Percentiles rank a stretch among this genome's conserved stretches.
Evolutionary conservation across 2,113 vertebrate genomes (phyloP).

Genomic region (Suncus etruscus): DNA sequence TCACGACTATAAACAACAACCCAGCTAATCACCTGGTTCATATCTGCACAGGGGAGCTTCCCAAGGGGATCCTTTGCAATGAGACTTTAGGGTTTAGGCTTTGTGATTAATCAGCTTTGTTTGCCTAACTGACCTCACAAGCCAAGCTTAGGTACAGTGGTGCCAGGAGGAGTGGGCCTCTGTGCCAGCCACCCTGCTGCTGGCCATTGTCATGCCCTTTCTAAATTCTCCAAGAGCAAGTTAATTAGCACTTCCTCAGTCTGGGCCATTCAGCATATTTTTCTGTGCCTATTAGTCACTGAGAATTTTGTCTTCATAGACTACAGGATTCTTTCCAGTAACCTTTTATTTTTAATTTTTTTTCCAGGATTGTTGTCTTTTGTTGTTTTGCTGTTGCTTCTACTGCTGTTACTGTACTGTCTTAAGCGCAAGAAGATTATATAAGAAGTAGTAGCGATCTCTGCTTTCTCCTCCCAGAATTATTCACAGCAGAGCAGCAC

Average conservation of each 20-base stretch:
- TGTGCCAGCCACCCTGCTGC: no score
- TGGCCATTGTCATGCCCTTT: background rate
- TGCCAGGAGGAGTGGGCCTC: background rate
- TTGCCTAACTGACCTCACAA: background rate
- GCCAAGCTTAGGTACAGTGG: no score
- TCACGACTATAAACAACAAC: background rate
- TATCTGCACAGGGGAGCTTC: background rate
- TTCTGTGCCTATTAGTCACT: background rate
- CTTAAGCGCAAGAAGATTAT: background rate
- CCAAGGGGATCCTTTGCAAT: rapidly evolving
- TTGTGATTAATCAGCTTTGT: no score
- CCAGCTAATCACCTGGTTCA: rapidly evolving
- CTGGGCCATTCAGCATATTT: background rate
- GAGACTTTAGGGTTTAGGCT: background rate
- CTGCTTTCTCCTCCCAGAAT: background rate
- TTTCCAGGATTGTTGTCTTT: background rate
- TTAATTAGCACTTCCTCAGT: background rate
- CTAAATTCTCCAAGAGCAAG: rapidly evolving
- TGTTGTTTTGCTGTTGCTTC: background rate
- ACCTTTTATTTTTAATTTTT: background rate
- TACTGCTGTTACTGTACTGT: background rate
- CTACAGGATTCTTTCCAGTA: background rate
- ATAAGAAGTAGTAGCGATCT: background rate
- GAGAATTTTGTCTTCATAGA: background rate
- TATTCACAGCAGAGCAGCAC: background rate